Evolutionary conservation across 2,888 invertebrate genomes (phyloP), one percentile per base, ranked within the genome.

Genomic region (Diloba caeruleocephala): DNA sequence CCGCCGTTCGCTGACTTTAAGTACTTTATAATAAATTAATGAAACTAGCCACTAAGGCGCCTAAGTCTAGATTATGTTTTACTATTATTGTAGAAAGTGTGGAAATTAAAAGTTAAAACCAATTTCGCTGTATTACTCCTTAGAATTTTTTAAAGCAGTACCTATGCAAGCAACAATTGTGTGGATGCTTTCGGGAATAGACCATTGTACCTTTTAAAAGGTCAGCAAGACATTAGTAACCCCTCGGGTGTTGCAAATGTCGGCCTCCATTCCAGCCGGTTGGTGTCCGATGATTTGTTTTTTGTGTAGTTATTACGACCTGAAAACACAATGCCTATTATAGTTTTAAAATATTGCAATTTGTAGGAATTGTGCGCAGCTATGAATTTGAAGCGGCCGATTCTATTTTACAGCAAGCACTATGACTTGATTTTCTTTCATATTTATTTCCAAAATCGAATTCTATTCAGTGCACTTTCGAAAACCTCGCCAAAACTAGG

Each of bases 121-220:
- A 8, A 13, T 15, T 12, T 36, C 14, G 10, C 12, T 26, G 1
- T 31, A n/a, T 33, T 2, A n/a, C n/a, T 44, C 15, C 0, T 9
- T 3, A 12, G 21, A 13, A 12, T 2, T 33, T 4, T 10, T 25
- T 0, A 33, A 25, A 1, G 26, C 8, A 21, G 5, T 21, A 21
- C 1, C 12, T 23, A 39, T 34, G 31, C 26, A 32, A 43, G 21
- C 19, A 45, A 48, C 32, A 15, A 37, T n/a, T 26, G n/a, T 4
- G 33, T 38, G 36, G 38, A 45, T 36, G 13, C 36, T 25, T 61
- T 19, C 13, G 36, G 25, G 15, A 39, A 61, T 42, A 52, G 17
- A 36, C 8, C 45, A 26, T 37, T 39, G 28, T 50, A 52, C 55
- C 49, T 69, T 69, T 49, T 31, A 52, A 66, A 54, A 64, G 59